Evolutionary conservation across 2,113 vertebrate genomes (phyloP), one percentile per base, ranked within the genome.

Genomic region (Tinamus guttatus): DNA sequence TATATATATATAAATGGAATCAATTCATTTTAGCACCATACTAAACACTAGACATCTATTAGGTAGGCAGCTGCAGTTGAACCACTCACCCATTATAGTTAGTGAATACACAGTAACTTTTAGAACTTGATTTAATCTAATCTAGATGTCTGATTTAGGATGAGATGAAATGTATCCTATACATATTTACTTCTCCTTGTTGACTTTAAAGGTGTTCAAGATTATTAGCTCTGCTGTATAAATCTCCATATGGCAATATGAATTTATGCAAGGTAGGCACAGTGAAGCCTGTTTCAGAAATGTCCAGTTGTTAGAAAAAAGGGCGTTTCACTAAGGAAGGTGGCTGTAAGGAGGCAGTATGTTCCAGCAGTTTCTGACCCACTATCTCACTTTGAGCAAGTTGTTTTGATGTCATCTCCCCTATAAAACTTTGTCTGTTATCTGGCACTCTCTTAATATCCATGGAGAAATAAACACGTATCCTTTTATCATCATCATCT

Each of bases 181-280:
- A 63, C 28, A 15, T 17, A 54, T 5, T 32, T 70, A 65, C 3
- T 78, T 54, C 13, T 54, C 22, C 16, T 22, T 54, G 54, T 21
- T 14, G 77, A 36, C 20, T 63, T 75, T 13, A 58, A 21, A 5
- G 22, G 11, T 64, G 3, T 54, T 87, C 21, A 76, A 25, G 22
- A 24, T 56, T 76, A 40, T 30, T 79, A 45, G 2, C 9, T 71
- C 9, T 81, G 52, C 58, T 77, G 15, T 17, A 56, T n/a, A 43
- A 15, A n/a, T 16, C 45, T 51, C 11, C 32, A 49, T 30, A 45
- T 5, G 49, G 30, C 27, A 68, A 71, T 25, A 3, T 32, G 8
- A 65, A 9, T 43, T 47, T 11, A 14, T 0, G 0, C 21, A 13
- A 0, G 0, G 32, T 13, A 32, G 10, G 24, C 32, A 36, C 36